These are phyloP conservation scores for Acanthurus leucopareius DNA, from an alignment of 2,797 vertebrate species.

Conservation along the genomic window DNA sequence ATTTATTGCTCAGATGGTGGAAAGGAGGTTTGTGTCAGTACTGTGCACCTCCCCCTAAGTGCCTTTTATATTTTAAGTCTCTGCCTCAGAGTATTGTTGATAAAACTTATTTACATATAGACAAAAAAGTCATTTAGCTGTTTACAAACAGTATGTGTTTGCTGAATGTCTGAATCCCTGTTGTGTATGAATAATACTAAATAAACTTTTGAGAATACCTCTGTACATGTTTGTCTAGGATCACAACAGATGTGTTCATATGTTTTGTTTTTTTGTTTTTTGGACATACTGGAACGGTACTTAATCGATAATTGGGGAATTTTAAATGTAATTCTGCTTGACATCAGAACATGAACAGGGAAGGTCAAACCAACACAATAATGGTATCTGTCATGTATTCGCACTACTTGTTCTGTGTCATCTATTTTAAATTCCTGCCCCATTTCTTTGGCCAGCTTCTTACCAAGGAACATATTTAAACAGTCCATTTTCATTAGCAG, in stretches of 20 bases:
- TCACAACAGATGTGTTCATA: constrained; percentile 1
- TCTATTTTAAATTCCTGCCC: constrained; percentile 68
- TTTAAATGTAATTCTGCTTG: constrained; percentile 20
- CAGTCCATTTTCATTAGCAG: constrained; percentile 94
- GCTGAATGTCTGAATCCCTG: constrained; percentile 46
- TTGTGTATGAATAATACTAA: constrained; percentile 66
- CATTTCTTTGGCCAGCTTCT: constrained; percentile 77
- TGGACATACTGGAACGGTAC: not conserved
- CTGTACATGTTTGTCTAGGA: constrained; percentile 1
- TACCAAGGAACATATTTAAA: constrained; percentile 84
- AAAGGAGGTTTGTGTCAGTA: constrained; percentile 55
- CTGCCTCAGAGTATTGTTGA: constrained; percentile 55
- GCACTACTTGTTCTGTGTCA: constrained; percentile 53
- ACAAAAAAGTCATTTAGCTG: constrained; percentile 45
- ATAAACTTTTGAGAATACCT: constrained; percentile 65
- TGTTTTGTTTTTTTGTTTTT: not conserved
- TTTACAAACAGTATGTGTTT: constrained; percentile 59
- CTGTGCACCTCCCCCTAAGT: constrained; percentile 66
- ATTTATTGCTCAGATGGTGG: constrained; percentile 77
- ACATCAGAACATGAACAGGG: not conserved
- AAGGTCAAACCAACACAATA: constrained; percentile 12
- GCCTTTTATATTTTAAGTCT: constrained; percentile 75
- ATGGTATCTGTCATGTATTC: not conserved
- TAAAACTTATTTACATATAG: constrained; percentile 56
- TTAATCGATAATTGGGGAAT: not conserved